Percentiles rank a stretch among this genome's conserved stretches.
Evolutionary conservation across 2,888 invertebrate species (phyloP).

Genomic region (Oligia latruncula): DNA sequence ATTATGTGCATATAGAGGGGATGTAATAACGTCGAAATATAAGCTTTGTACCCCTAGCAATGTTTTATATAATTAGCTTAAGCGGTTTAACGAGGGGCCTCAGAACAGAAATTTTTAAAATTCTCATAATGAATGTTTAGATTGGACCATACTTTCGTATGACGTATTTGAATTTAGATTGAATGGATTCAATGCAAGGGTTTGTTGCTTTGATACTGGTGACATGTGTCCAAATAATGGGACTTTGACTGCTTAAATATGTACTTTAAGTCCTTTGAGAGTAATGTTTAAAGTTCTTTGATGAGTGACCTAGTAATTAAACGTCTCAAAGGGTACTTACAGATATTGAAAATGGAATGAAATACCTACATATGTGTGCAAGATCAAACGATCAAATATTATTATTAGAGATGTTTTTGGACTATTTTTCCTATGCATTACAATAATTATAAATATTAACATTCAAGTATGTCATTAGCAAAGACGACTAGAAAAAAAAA

Average conservation of each 20-base stretch:
- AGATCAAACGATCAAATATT: neutral
- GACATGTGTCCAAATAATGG: constrained; percentile 87
- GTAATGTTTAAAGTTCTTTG: constrained; percentile 65
- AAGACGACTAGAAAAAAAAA: no score
- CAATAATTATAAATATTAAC: neutral
- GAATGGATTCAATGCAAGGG: constrained; percentile 75
- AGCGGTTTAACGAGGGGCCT: constrained; percentile 85
- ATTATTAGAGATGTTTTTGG: neutral
- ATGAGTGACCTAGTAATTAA: constrained; percentile 32
- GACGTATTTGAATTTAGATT: constrained; percentile 85
- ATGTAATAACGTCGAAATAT: constrained; percentile 76
- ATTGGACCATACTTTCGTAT: constrained; percentile 84
- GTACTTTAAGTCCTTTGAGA: constrained; percentile 67
- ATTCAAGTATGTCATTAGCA: neutral
- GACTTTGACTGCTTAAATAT: constrained; percentile 64
- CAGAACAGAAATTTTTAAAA: constrained; percentile 80
- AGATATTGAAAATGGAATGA: neutral
- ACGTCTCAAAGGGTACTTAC: neutral
- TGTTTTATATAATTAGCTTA: constrained; percentile 89
- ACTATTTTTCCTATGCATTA: neutral
- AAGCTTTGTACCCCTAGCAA: constrained; percentile 77
- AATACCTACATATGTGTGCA: neutral
- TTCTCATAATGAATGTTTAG: constrained; percentile 87
- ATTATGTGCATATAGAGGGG: constrained; percentile 83
- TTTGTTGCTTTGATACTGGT: constrained; percentile 75